A percentile compares a stretch with the other conserved stretches of the same genome.
Conservation (phyloP, 2,888 invertebrate genomes). For the Nysson spinosus region DNA sequence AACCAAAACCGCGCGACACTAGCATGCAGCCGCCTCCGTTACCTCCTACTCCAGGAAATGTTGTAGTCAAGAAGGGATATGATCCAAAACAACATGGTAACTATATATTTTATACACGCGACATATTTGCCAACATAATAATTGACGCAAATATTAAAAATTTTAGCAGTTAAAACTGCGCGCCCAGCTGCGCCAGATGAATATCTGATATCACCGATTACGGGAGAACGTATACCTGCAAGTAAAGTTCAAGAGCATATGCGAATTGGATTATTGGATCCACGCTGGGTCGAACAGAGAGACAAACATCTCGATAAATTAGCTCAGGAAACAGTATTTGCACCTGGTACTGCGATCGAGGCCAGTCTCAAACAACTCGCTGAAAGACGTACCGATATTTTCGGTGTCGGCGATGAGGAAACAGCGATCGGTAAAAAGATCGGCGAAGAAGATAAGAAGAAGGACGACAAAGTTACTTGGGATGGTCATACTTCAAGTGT, state of each 20-base stretch:
- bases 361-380: conserved; percentile 96
- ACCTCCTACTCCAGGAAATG: conserved; percentile 94
- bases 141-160: too few relatives aligned
- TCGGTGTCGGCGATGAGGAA: conserved; percentile 99
- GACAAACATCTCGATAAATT: conserved; percentile 95
- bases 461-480: conserved; percentile 97
- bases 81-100: conserved; percentile 90
- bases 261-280: conserved; percentile 96
- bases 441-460: conserved; percentile 90
- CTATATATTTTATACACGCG: not conserved
- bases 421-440: conserved; percentile 99
- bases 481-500: conserved; percentile 98
- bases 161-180: conserved; percentile 37
- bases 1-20: conserved; percentile 76
- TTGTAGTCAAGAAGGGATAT: conserved; percentile 96
- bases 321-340: conserved; percentile 92
- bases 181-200: conserved; percentile 87
- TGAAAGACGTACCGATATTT: conserved; percentile 99
- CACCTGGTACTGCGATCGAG: conserved; percentile 92
- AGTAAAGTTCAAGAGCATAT: conserved; percentile 99
- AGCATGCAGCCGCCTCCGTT: conserved; percentile 83
- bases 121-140: not conserved
- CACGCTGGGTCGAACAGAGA: conserved; percentile 97
- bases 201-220: conserved; percentile 98
- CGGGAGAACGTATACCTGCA: conserved; percentile 97